Conservation (phyloP, 2,113 vertebrate species). For the Glaucomys volans region DNA sequence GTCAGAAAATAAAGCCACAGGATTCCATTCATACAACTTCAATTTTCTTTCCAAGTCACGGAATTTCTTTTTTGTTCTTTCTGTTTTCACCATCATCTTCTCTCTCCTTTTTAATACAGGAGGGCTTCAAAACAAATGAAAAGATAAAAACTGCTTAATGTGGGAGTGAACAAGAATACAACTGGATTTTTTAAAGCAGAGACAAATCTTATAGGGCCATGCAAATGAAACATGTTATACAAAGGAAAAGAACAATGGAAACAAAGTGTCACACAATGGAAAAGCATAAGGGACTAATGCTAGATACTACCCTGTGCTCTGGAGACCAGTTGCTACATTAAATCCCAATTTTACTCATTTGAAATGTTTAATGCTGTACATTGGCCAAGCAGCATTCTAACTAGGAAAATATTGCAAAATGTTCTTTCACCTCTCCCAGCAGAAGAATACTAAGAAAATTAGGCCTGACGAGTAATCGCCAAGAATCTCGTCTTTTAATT, state of each 20-base stretch:
- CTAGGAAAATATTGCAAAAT: not conserved
- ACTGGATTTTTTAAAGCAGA: not conserved
- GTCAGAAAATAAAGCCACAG: not conserved
- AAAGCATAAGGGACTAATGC: no score
- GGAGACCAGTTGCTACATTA: not conserved
- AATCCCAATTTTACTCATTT: not conserved
- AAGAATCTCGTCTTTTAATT: not conserved
- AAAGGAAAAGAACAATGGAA: not conserved
- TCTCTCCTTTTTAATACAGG: not conserved
- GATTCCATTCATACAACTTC: not conserved
- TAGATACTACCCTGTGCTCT: not conserved
- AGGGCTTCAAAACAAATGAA: not conserved
- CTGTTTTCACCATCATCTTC: not conserved
- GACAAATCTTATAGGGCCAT: not conserved
- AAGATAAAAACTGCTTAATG: conserved; percentile 14
- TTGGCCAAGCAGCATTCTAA: not conserved
- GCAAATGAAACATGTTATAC: not conserved
- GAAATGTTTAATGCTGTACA: not conserved
- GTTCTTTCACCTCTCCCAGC: not conserved
- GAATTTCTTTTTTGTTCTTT: conserved; percentile 21
- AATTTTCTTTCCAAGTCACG: conserved; percentile 3
- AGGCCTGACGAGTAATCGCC: not conserved
- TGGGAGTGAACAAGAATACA: not conserved
- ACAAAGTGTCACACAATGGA: not conserved
- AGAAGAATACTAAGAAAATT: not conserved